Conservation (phyloP, 2,888 invertebrate genomes). For the Galeruca laticollis region DNA sequence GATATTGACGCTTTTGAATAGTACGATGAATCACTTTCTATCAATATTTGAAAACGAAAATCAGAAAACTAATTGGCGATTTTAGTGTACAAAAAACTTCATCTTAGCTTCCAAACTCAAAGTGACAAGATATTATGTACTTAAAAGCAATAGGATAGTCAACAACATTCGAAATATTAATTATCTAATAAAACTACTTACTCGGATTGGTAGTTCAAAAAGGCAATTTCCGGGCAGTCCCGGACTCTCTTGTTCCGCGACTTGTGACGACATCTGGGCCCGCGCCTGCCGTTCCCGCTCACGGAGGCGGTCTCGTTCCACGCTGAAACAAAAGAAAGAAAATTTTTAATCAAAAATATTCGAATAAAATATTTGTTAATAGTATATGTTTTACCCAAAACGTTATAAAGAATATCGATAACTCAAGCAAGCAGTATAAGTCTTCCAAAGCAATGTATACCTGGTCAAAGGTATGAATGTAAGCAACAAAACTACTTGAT, state of each 20-base stretch:
- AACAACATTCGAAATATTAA: no score
- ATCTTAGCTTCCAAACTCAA: no score
- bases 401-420: no score
- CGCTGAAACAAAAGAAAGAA: conserved; percentile 58
- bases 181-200: conserved; percentile 63
- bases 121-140: no score
- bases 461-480: no score
- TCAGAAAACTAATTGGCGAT: not conserved
- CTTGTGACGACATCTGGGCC: conserved; percentile 78
- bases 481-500: no score
- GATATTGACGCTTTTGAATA: not conserved
- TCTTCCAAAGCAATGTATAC: no score
- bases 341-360: not conserved
- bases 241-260: conserved; percentile 73
- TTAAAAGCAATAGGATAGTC: no score
- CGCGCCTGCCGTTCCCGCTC: conserved; percentile 83
- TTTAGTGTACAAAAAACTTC: not conserved
- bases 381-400: no score
- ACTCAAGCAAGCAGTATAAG: no score
- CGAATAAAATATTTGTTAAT: no score
- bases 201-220: conserved; percentile 76
- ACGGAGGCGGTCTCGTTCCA: conserved; percentile 80
- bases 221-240: conserved; percentile 70
- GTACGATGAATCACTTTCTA: not conserved
- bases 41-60: not conserved